Evolutionary conservation across 2,888 invertebrate genomes (phyloP).

Genomic region (Asteroscopus sphinx): DNA sequence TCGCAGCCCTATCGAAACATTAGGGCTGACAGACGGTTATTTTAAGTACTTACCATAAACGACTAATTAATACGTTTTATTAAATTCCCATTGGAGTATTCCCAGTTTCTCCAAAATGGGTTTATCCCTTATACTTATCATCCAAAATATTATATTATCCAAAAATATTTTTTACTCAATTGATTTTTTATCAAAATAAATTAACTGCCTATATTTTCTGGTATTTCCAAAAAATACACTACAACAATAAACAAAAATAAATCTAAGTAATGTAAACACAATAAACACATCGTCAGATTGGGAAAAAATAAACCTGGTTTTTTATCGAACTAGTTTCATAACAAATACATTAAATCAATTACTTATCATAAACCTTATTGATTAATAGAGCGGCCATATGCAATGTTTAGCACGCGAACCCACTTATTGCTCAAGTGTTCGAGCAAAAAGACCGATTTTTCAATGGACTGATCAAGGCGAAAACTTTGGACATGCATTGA

Average conservation of each 20-base stretch:
- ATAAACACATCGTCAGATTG: not conserved
- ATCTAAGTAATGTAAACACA: slow-evolving; percentile 1
- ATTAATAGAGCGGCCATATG: slow-evolving; percentile 50
- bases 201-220: not conserved
- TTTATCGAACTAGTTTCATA: slow-evolving; percentile 40
- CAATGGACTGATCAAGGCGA: slow-evolving; percentile 20
- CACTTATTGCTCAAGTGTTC: slow-evolving; percentile 42
- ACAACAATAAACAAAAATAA: not conserved
- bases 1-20: too few relatives aligned
- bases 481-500: slow-evolving; percentile 26
- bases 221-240: not conserved
- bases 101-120: too few relatives aligned
- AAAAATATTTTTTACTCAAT: too few relatives aligned
- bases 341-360: slow-evolving; percentile 42
- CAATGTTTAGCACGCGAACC: slow-evolving; percentile 48
- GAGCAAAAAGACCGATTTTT: slow-evolving; percentile 29
- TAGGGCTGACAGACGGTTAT: too few relatives aligned
- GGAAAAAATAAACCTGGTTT: slow-evolving; percentile 12
- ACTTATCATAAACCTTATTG: slow-evolving; percentile 51
- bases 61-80: too few relatives aligned
- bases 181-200: too few relatives aligned
- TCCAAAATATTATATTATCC: too few relatives aligned
- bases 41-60: too few relatives aligned
- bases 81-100: too few relatives aligned
- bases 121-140: too few relatives aligned